Evolutionary conservation across 37 sponge, comb jelly and placozoan species (phyloP).

Genomic region (Amphimedon queenslandica): DNA sequence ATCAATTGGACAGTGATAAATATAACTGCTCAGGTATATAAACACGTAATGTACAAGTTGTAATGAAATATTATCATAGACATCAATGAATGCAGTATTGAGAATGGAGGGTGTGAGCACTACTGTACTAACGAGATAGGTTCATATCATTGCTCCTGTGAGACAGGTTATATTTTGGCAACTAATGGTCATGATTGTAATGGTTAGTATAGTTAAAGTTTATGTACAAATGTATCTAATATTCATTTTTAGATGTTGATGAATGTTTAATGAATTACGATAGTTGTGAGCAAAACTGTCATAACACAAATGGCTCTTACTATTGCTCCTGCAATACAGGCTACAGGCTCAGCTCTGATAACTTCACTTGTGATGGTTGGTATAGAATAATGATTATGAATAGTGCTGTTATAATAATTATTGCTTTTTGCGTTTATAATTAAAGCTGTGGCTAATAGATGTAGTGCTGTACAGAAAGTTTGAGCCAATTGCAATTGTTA

Average conservation of each 20-base stretch:
- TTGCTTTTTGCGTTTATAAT: no score
- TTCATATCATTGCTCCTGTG: conserved; percentile 16
- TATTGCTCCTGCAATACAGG: conserved; percentile 20
- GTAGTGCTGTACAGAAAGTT: no score
- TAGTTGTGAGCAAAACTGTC: conserved; percentile 11
- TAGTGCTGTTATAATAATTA: no score
- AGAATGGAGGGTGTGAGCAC: conserved; percentile 45
- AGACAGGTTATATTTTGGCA: conserved; percentile 11
- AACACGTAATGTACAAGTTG: not conserved
- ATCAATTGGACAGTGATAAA: not conserved
- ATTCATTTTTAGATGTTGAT: conserved; percentile 15
- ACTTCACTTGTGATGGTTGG: conserved; percentile 16
- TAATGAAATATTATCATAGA: conserved; percentile 4
- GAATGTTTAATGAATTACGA: not conserved
- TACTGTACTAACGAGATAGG: conserved; percentile 27
- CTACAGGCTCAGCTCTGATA: conserved; percentile 4
- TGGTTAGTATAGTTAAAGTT: conserved; percentile 9
- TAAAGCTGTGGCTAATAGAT: no score
- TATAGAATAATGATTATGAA: no score
- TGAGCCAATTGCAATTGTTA: no score
- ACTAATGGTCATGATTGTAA: conserved; percentile 5
- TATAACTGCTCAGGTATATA: conserved; percentile 4
- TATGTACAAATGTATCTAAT: not conserved
- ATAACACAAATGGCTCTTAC: not conserved
- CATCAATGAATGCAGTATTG: conserved; percentile 24